Evolutionary conservation across 2,888 invertebrate species (phyloP), one percentile per base, ranked within the genome.

Genomic region (Malthinus flaveolus): DNA sequence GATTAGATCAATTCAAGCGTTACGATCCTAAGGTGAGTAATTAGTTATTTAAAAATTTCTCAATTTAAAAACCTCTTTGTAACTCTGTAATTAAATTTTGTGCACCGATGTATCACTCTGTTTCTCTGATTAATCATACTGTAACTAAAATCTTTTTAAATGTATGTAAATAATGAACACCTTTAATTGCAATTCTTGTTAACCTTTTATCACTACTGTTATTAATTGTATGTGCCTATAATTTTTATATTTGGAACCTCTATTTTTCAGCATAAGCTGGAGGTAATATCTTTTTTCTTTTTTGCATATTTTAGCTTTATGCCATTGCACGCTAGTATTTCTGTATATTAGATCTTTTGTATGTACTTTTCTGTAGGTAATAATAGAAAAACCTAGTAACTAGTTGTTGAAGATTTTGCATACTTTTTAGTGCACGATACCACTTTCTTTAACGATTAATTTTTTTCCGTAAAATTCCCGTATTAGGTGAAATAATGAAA

Each of bases 1-100:
- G 99, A 15, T 83, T 99, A 72, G 99, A 99, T 79, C 95, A 97
- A 74, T 99, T 93, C 78, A 91, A 90, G 75, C 87, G 93, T 79
- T 97, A 94, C 79, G 97, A 98, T 79, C 96, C 97, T 9, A 95
- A 95, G 90, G 97, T 97, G 80, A 76, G 76, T 69, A 10, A 51
- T 42, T 32, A 11, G 10, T 42, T 42, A 42, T 42, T 15, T 42
- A 42, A 23, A 23, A 5, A 23, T 23, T 23, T 23, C 23, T 31
- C 50, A 36, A 53, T 53, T 53, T 53, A 8, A 47, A 33, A 37
- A 47, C 31, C 35, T 45, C 45, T 51, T 12, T 52, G 23, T 45
- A 45, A 35, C 35, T 33, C 44, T 33, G 32, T 33, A 15, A 51
- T 51, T 51, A 34, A 53, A 53, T 10, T 46, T 37, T 36, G 35